Base-by-base conservation (phyloP, 2,797 vertebrate genomes). In the Euphonia xanthogaster region DNA sequence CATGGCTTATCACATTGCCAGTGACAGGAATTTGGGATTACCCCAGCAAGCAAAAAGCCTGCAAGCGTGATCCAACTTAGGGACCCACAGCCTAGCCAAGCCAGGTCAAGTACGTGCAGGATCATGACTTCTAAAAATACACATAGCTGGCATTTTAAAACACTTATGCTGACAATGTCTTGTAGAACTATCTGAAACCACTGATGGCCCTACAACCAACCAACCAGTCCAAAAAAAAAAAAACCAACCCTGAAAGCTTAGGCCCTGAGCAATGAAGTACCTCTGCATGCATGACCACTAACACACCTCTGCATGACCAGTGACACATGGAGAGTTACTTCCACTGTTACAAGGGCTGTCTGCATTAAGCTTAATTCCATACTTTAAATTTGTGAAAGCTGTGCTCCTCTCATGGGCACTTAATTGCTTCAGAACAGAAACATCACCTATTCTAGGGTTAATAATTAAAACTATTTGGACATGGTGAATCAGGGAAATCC, bases 21-120 rank as follows among this genome's bases (percentile, higher is more conserved):
- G 20, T 11, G 25, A 27, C 2, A 7, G 37, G 27, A 90, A 77
- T 20, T 40, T 0, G 1, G 45, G 62, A 40, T 42, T 24, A 33
- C 39, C 33, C 6, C 0, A 0, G 44, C n/a, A 22, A 0, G 0
- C n/a, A 54, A 31, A 47, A 30, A 22, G 53, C 11, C 27, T 22
- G 20, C 25, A 15, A 13, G 22, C 16, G 21, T 7, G 12, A 57
- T 14, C 24, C 21, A 50, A 2, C 20, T 40, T 15, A 45, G 1
- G 25, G 62, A 78, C 9, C 13, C 9, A 45, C 15, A 55, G 67
- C 42, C 28, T 1, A 31, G 23, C 20, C 31, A 33, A 53, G n/a
- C 7, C 62, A 86, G 17, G 25, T 10, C 54, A 74, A 37, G 31
- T 9, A 53, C 2, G 1, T 45, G 24, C n/a, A 72, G 24, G 31